Conservation (phyloP, 2,113 vertebrate genomes). For the Clarias gariepinus region DNA sequence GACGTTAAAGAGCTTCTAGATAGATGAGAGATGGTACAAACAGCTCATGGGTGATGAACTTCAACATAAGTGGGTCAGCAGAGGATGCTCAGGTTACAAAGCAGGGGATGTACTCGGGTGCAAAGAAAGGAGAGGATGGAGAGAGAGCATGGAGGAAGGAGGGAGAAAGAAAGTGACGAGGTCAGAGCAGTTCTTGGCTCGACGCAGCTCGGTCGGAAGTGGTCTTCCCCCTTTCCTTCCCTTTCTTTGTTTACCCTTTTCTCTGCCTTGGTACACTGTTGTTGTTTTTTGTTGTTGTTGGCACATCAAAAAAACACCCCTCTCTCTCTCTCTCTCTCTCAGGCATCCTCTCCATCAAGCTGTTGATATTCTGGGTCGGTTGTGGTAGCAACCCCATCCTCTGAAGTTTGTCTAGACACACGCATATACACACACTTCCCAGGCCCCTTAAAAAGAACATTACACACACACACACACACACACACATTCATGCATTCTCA, state of each 20-base stretch:
- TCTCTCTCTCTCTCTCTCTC: conserved; percentile 10
- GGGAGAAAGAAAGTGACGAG: conserved; percentile 5
- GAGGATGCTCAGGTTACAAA: conserved; percentile 25
- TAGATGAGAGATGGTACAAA: not conserved
- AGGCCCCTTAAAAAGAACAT: conserved; percentile 5
- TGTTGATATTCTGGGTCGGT: conserved; percentile 45
- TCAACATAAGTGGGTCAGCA: not conserved
- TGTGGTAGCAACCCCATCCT: not conserved
- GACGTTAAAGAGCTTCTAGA: not conserved
- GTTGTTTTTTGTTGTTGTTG: not conserved
- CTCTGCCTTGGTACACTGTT: conserved; percentile 34
- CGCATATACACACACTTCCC: conserved; percentile 13
- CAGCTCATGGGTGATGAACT: not conserved
- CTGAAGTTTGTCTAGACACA: conserved; percentile 12
- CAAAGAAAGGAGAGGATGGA: conserved; percentile 11
- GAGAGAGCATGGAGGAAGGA: conserved; percentile 6
- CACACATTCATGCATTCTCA: not conserved
- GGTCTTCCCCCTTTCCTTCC: conserved; percentile 39
- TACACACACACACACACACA: conserved; percentile 16
- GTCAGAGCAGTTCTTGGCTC: conserved; percentile 41
- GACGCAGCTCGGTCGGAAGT: conserved; percentile 44
- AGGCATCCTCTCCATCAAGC: not conserved
- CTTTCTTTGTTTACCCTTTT: conserved; percentile 45
- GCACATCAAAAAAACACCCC: conserved; percentile 18
- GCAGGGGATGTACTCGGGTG: conserved; percentile 16